Evolutionary conservation across 2,888 invertebrate genomes (phyloP), one percentile per base, ranked within the genome.

Genomic region (Podotricha telesiphe): DNA sequence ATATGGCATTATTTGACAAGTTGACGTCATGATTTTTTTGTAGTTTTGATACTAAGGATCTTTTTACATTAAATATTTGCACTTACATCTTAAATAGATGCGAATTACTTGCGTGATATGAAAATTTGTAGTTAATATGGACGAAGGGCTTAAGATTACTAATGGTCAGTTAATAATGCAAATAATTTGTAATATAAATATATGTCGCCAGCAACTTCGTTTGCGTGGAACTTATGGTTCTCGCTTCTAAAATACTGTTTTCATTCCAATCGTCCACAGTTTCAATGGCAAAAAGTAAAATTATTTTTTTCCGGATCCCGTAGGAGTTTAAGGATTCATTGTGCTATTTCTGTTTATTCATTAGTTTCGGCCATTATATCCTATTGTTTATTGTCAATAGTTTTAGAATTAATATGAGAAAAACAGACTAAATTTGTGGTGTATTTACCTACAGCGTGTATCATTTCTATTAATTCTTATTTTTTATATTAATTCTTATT

Each of bases 11-110:
- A 81, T 86, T 86, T 90, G 90, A 88, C 91, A 89, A 82, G 79
- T 82, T 89, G 88, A 91, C 89, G 89, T 88, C 84, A 91, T 91
- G 89, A 85, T 89, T 90, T 92, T 90, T 82, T 88, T 87, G 86
- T 86, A 86, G 76, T 84, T 89, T 90, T 89, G 83, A 81, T 82
- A 83, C 76, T 83, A 77, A 81, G 77, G 75, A 80, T 79, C 82
- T 86, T 88, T 89, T 88, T 88, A 85, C 86, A 88, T 86, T 87
- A 81, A 83, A 79, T 82, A 83, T 80, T 79, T 82, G 78, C 79
- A 76, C 78, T 82, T 80, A 82, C 34, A 62, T 82, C 82, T 82
- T 81, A 85, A 86, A 83, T 85, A 80, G 77, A 78, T 82, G 82
- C 82, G 78, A 83, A 79, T 74, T 77, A 77, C 74, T 82, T 77